These are phyloP conservation scores for Brassicogethes aeneus DNA, from an alignment of 2,888 invertebrate genomes.

Conservation along the genomic window DNA sequence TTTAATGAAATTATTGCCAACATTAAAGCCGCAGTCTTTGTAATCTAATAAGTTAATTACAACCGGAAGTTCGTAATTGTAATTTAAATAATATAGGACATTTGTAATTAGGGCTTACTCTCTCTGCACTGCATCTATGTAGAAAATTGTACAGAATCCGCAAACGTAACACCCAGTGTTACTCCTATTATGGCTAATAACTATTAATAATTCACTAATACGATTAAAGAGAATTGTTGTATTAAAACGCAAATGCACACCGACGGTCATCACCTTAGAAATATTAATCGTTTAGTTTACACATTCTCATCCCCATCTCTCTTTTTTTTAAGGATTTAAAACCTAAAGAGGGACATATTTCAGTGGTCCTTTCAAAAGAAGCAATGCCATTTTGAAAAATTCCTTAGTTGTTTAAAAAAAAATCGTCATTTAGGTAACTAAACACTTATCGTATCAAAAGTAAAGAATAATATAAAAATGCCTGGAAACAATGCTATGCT, in stretches of 20 bases:
- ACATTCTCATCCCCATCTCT: too few relatives aligned
- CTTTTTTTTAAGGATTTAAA: too few relatives aligned
- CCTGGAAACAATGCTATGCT: too few relatives aligned
- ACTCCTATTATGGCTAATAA: not conserved
- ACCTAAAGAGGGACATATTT: too few relatives aligned
- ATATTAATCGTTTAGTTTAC: constrained; percentile 1
- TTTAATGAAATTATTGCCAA: constrained; percentile 39
- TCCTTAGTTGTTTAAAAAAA: too few relatives aligned
- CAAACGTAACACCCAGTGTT: constrained; percentile 3
- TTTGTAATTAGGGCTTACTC: constrained; percentile 36
- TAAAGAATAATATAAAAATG: too few relatives aligned
- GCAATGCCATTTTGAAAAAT: too few relatives aligned
- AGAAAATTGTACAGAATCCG: constrained; percentile 29
- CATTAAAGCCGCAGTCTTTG: constrained; percentile 38
- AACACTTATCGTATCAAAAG: too few relatives aligned
- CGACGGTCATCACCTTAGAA: constrained; percentile 1
- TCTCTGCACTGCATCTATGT: constrained; percentile 21
- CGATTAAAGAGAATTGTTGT: constrained; percentile 29
- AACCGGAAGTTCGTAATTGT: constrained; percentile 39
- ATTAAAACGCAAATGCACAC: constrained; percentile 16
- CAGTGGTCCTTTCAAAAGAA: too few relatives aligned
- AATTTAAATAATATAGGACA: constrained; percentile 40
- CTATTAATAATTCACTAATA: constrained; percentile 30
- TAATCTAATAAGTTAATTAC: constrained; percentile 40
- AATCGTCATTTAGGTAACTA: too few relatives aligned